These are phyloP conservation scores for Acanthis flammea DNA, from an alignment of 2,797 vertebrate species.

Conservation along the genomic window DNA sequence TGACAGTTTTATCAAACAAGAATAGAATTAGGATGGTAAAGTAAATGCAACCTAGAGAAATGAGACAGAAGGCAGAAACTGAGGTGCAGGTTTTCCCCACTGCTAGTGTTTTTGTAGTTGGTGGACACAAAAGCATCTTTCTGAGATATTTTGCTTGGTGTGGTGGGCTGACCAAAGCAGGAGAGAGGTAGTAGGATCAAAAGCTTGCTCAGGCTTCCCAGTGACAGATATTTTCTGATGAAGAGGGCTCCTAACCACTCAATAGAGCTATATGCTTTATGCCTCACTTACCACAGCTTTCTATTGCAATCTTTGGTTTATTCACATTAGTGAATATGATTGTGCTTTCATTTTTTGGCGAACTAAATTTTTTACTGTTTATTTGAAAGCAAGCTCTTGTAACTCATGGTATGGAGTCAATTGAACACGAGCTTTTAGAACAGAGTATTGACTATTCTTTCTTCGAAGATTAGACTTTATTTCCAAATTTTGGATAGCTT, in stretches of 20 bases:
- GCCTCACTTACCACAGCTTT: neutral
- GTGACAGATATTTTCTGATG: neutral
- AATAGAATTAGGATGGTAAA: neutral
- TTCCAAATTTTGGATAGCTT: neutral
- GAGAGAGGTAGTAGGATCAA: neutral
- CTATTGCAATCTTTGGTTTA: neutral
- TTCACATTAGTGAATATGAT: neutral
- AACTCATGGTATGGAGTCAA: neutral
- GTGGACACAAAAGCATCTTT: neutral
- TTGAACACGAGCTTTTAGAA: neutral
- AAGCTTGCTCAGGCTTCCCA: neutral
- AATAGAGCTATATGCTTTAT: neutral
- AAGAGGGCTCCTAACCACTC: neutral
- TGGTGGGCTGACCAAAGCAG: neutral
- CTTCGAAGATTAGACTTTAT: neutral
- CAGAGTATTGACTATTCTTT: neutral
- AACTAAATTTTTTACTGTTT: neutral
- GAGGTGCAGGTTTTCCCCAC: neutral
- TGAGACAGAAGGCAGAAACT: neutral
- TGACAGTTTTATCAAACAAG: neutral
- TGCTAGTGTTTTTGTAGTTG: neutral
- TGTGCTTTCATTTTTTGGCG: neutral
- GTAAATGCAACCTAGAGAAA: neutral
- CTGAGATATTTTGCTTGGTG: neutral
- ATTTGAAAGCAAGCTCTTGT: neutral